Percentiles rank a stretch among this genome's conserved stretches.
Evolutionary conservation across 2,888 invertebrate genomes (phyloP).

Genomic region (Stenolophus ochropezus): DNA sequence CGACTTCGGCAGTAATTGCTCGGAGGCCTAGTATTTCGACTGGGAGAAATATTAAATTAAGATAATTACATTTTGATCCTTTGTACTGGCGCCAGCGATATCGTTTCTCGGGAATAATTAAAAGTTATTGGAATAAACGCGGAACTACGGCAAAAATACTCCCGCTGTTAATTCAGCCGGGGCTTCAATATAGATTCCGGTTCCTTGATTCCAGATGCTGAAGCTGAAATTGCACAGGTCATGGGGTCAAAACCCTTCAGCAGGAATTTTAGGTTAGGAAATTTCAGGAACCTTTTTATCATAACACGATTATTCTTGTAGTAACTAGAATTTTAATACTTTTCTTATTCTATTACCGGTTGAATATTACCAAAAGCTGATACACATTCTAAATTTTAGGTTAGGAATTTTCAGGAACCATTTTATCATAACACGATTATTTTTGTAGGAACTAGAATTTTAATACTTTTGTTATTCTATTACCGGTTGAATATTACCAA

Average conservation of each 20-base stretch:
- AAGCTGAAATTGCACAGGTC: background rate
- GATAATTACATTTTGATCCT: constrained; percentile 58
- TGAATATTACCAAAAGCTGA: too few relatives aligned
- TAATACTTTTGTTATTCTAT: too few relatives aligned
- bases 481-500: too few relatives aligned
- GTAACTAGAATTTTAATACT: too few relatives aligned
- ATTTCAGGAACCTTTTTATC: too few relatives aligned
- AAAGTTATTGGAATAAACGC: constrained; percentile 47
- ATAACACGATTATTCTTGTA: too few relatives aligned
- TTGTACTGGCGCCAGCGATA: constrained; percentile 46
- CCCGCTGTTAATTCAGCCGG: background rate
- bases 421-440: too few relatives aligned
- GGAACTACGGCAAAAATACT: constrained; percentile 30
- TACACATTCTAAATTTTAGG: too few relatives aligned
- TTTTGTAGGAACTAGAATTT: too few relatives aligned
- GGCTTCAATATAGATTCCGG: background rate
- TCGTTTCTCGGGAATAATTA: constrained; percentile 45
- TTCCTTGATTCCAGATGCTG: background rate
- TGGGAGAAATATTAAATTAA: constrained; percentile 52
- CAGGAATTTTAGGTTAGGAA: background rate
- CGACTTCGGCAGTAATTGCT: constrained; percentile 22
- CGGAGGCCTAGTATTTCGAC: background rate
- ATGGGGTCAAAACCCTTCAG: background rate
- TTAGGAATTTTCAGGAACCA: too few relatives aligned
- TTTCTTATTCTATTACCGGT: too few relatives aligned